Percentiles rank a stretch among this genome's conserved stretches.
Evolutionary conservation across 2,797 vertebrate genomes (phyloP).

Genomic region (Myotis pilosus): DNA sequence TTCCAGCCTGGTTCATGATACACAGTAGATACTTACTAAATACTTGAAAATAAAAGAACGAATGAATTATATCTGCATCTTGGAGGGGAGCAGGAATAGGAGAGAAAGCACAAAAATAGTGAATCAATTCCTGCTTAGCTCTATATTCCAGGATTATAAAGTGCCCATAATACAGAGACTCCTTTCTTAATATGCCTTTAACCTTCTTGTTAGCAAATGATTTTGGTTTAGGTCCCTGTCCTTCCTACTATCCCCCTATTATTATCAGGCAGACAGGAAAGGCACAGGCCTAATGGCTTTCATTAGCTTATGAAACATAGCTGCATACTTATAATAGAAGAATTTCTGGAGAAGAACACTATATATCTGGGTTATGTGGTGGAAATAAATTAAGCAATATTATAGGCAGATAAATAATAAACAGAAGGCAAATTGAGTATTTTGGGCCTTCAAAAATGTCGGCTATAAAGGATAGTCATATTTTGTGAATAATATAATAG

Average conservation of each 20-base stretch:
- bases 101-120: background rate
- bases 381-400: background rate
- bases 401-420: background rate
- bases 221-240: background rate
- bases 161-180: background rate
- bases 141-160: background rate
- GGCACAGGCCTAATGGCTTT: background rate
- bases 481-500: slow-evolving; percentile 74
- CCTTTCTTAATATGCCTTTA: background rate
- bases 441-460: background rate
- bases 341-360: background rate
- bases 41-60: background rate
- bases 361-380: background rate
- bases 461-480: slow-evolving; percentile 45
- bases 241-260: background rate
- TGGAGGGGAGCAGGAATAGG: background rate
- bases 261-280: background rate
- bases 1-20: background rate
- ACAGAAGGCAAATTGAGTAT: background rate
- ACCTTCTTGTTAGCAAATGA: background rate
- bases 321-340: background rate
- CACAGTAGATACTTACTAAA: background rate
- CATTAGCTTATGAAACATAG: background rate
- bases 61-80: background rate
- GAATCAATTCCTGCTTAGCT: background rate